A percentile compares a stretch with the other conserved stretches of the same genome.
Evolutionary conservation across 1,140 invertebrate genomes (phyloP).

Genomic region (Saccostrea glomerata): DNA sequence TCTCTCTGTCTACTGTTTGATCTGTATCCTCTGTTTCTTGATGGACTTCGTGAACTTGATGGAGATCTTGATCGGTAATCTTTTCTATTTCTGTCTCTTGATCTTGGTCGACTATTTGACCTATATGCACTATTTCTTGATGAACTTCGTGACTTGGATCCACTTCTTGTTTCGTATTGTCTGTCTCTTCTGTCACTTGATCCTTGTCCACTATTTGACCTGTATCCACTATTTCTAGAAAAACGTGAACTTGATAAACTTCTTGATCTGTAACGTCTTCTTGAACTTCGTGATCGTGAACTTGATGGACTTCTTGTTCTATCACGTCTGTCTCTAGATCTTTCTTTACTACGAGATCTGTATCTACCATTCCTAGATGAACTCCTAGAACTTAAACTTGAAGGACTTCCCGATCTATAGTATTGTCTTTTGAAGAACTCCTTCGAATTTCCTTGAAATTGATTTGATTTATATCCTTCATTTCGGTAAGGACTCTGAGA

Average conservation of each 20-base stretch:
- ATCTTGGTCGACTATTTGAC: neutral
- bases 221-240: neutral
- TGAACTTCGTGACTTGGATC: neutral
- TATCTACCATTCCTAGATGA: neutral
- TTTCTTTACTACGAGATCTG: neutral
- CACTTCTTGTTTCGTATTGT: neutral
- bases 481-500: constrained; percentile 5
- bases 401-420: neutral
- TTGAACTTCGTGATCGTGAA: neutral
- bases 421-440: neutral
- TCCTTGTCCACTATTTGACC: neutral
- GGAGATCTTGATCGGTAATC: neutral
- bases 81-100: neutral
- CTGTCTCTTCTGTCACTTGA: neutral
- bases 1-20: neutral
- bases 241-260: neutral
- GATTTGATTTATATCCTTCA: neutral
- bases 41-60: neutral
- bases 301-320: neutral
- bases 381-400: neutral
- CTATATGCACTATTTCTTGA: neutral
- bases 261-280: neutral
- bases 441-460: neutral
- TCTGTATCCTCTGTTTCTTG: neutral
- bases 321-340: neutral